These are phyloP conservation scores for Hydrozoanthus gracilis DNA, from an alignment of 92 coral and sea anemone species.

Conservation along the genomic window DNA sequence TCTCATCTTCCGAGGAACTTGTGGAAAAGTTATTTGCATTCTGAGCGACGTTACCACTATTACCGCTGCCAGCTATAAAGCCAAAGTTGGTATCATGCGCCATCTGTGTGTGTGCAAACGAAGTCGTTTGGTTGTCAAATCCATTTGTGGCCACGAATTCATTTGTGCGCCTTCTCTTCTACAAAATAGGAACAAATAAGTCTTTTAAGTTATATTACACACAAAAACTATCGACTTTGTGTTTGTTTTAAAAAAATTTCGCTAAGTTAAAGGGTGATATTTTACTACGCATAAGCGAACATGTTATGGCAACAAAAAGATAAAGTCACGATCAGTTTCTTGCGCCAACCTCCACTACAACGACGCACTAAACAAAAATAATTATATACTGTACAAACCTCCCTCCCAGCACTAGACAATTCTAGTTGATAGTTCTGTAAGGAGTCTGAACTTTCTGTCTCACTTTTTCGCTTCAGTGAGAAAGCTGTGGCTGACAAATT, in stretches of 20 bases:
- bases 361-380: background rate
- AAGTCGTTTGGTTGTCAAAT: background rate
- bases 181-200: background rate
- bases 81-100: constrained; percentile 20
- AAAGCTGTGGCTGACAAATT: constrained; percentile 5
- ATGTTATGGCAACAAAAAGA: too few relatives aligned
- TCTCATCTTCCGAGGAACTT: background rate
- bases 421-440: constrained; percentile 19
- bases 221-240: too few relatives aligned
- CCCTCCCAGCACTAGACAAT: constrained; percentile 1
- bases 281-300: too few relatives aligned
- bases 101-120: constrained; percentile 8
- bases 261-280: too few relatives aligned
- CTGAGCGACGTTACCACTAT: background rate
- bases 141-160: background rate
- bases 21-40: background rate
- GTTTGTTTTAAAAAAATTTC: too few relatives aligned
- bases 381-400: constrained; percentile 25
- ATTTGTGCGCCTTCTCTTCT: constrained; percentile 31
- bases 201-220: too few relatives aligned
- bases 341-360: background rate
- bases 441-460: constrained; percentile 3
- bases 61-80: background rate
- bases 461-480: constrained; percentile 24
- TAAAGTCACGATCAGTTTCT: background rate